These are phyloP conservation scores for Parnassius apollo DNA, from an alignment of 2,888 invertebrate genomes.

Conservation along the genomic window DNA sequence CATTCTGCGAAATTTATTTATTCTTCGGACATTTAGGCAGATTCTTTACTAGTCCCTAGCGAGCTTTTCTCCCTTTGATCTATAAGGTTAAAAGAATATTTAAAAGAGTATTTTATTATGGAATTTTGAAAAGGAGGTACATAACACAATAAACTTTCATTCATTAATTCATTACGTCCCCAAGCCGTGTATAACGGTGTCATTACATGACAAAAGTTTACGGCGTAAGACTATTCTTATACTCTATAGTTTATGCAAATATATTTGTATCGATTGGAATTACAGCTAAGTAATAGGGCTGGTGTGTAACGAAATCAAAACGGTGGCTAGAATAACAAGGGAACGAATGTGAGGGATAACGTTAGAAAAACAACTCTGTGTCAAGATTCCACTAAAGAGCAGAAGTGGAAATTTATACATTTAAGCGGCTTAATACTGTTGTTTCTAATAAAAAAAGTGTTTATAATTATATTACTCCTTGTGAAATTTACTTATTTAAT, in stretches of 20 bases:
- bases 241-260: constrained; percentile 25
- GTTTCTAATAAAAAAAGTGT: background rate
- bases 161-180: too few species aligned
- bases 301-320: constrained; percentile 55
- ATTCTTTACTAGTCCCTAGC: too few species aligned
- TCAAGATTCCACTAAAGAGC: constrained; percentile 23
- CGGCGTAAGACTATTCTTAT: background rate
- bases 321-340: constrained; percentile 55
- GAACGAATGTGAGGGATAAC: constrained; percentile 35
- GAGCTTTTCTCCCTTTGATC: too few species aligned
- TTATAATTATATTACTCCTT: background rate
- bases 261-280: constrained; percentile 52
- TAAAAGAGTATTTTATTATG: too few species aligned
- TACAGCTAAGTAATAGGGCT: constrained; percentile 48
- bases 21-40: too few species aligned
- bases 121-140: too few species aligned
- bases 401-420: constrained; percentile 16
- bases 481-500: background rate
- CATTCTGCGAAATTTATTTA: too few species aligned
- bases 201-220: background rate
- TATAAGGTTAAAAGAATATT: too few species aligned
- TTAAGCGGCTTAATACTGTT: constrained; percentile 11
- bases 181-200: too few species aligned
- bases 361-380: constrained; percentile 47
- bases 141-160: too few species aligned